Evolutionary conservation across 2,797 vertebrate genomes (phyloP).

Genomic region (Parotocinclus haroldoi): DNA sequence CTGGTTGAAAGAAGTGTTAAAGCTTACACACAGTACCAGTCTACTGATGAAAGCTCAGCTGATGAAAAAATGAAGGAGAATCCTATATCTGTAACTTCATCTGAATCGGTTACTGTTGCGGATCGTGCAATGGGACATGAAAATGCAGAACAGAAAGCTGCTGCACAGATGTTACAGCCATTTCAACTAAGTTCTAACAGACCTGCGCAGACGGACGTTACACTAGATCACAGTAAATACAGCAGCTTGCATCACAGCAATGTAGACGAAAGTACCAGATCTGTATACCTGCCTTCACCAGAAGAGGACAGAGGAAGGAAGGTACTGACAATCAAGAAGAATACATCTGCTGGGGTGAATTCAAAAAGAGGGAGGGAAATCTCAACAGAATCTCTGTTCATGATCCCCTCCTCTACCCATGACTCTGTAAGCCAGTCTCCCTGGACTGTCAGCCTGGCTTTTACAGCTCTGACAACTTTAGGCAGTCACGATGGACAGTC

Average conservation of each 20-base stretch:
- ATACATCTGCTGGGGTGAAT: slow-evolving; percentile 23
- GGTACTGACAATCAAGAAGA: slow-evolving; percentile 37
- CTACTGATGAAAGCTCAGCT: slow-evolving; percentile 21
- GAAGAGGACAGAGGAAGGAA: slow-evolving; percentile 25
- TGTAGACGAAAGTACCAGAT: slow-evolving; percentile 1
- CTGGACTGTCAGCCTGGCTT: slow-evolving; percentile 27
- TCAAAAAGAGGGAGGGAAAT: slow-evolving; percentile 32
- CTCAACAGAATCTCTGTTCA: slow-evolving; percentile 12
- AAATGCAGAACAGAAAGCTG: neutral
- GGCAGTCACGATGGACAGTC: slow-evolving; percentile 7
- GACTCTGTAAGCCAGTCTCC: slow-evolving; percentile 18
- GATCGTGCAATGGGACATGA: too few species aligned
- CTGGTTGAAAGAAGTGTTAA: slow-evolving; percentile 21
- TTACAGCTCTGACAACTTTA: slow-evolving; percentile 34
- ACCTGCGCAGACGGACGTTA: slow-evolving; percentile 13
- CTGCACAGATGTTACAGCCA: neutral
- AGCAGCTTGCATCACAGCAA: too few species aligned
- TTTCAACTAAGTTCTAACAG: slow-evolving; percentile 4
- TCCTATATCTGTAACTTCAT: neutral
- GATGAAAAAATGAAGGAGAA: slow-evolving; percentile 40
- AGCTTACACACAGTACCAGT: slow-evolving; percentile 26
- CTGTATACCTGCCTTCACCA: slow-evolving; percentile 14
- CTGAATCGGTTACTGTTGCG: neutral
- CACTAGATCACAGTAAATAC: too few species aligned
- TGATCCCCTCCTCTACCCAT: slow-evolving; percentile 5